These are phyloP conservation scores for Laothoe populi DNA, from an alignment of 2,888 invertebrate species.

Conservation along the genomic window DNA sequence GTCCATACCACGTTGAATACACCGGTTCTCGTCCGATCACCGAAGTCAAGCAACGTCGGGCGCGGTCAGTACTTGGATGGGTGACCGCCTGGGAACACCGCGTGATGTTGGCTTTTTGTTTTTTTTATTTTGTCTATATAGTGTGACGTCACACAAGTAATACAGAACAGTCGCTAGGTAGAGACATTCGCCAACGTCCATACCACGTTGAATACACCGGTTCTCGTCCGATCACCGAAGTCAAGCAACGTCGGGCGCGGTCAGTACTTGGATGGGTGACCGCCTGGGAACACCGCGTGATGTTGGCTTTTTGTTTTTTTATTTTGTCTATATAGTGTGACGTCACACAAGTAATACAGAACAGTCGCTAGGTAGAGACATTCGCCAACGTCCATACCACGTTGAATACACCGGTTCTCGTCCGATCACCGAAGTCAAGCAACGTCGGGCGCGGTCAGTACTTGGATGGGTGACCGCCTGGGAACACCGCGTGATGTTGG, in stretches of 20 bases:
- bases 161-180: no score
- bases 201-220: slow-evolving; percentile 78
- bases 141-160: no score
- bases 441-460: slow-evolving; percentile 80
- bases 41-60: slow-evolving; percentile 81
- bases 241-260: slow-evolving; percentile 80
- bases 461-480: slow-evolving; percentile 81
- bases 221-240: slow-evolving; percentile 83
- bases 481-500: slow-evolving; percentile 73
- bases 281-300: slow-evolving; percentile 76
- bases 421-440: slow-evolving; percentile 82
- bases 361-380: neutral
- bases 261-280: slow-evolving; percentile 82
- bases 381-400: slow-evolving; percentile 68
- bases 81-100: slow-evolving; percentile 69
- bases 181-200: slow-evolving; percentile 61
- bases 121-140: no score
- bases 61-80: slow-evolving; percentile 81
- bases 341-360: neutral
- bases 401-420: slow-evolving; percentile 80
- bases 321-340: no score
- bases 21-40: slow-evolving; percentile 81
- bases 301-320: slow-evolving; percentile 63
- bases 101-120: slow-evolving; percentile 9
- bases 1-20: slow-evolving; percentile 39